These are phyloP conservation scores for Puma concolor DNA, from an alignment of 2,113 vertebrate genomes.

Conservation along the genomic window DNA sequence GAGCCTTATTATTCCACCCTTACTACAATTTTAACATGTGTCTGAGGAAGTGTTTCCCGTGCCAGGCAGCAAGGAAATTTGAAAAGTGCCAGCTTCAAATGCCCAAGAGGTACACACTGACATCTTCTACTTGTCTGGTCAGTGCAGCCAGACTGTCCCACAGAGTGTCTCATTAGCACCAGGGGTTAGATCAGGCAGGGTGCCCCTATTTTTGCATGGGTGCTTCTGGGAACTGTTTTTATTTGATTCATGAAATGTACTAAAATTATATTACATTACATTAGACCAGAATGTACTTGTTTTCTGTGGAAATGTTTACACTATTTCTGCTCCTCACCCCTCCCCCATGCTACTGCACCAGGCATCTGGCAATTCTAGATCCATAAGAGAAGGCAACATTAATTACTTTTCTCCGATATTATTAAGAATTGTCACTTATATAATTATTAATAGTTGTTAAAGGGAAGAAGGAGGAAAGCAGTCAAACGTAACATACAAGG, in stretches of 20 bases:
- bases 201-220: neutral
- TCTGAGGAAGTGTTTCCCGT: conserved; percentile 54
- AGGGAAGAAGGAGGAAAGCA: neutral
- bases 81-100: conserved; percentile 67
- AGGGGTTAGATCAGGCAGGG: conserved; percentile 50
- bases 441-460: conserved; percentile 60
- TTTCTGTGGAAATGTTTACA: conserved; percentile 43
- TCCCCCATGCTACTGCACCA: neutral
- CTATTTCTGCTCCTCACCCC: neutral
- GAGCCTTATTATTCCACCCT: neutral
- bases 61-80: conserved; percentile 61
- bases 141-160: conserved; percentile 18
- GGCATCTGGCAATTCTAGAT: conserved; percentile 68
- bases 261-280: conserved; percentile 38
- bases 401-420: conserved; percentile 72
- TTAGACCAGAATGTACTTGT: neutral
- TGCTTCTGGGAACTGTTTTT: conserved; percentile 25
- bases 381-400: conserved; percentile 62
- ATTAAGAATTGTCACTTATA: conserved; percentile 41
- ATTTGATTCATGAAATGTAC: conserved; percentile 20
- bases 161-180: conserved; percentile 76
- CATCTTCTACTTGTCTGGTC: conserved; percentile 20
- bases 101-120: conserved; percentile 51
- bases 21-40: conserved; percentile 40
- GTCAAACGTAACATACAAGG: neutral